Evolutionary conservation across 2,888 invertebrate genomes (phyloP).

Genomic region (Nebria salina): DNA sequence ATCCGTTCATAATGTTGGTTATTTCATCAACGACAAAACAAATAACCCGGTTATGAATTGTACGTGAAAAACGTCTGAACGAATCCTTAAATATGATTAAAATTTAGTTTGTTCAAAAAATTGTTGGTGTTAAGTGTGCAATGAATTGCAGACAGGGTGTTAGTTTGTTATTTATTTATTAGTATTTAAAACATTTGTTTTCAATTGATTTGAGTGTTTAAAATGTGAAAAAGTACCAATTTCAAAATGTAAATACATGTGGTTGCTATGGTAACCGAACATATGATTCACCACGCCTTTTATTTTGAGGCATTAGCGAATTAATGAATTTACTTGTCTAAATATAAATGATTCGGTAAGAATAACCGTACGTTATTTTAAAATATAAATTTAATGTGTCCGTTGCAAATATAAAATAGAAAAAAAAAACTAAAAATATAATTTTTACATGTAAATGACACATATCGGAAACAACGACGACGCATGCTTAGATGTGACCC

Average conservation of each 20-base stretch:
- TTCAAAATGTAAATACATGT: background rate
- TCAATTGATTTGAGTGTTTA: background rate
- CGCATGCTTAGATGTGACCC: slow-evolving; percentile 51
- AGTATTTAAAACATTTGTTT: background rate
- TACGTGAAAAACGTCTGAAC: no score
- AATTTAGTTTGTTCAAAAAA: no score
- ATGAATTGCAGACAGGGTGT: background rate
- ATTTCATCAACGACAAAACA: no score
- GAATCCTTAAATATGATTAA: no score
- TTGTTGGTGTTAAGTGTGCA: background rate
- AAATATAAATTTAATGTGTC: slow-evolving; percentile 8
- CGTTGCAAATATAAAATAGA: slow-evolving; percentile 1
- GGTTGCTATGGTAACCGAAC: slow-evolving; percentile 54
- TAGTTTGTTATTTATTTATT: no score
- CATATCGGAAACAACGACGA: slow-evolving; percentile 50
- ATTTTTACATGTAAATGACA: slow-evolving; percentile 52
- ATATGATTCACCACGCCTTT: slow-evolving; percentile 58
- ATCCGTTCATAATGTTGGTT: no score
- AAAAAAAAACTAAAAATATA: slow-evolving; percentile 28
- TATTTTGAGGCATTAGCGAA: slow-evolving; percentile 31
- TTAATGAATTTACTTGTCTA: slow-evolving; percentile 27
- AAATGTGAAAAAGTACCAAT: background rate
- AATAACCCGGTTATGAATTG: no score
- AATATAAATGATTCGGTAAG: slow-evolving; percentile 11
- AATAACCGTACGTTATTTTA: slow-evolving; percentile 5